Percentiles rank a stretch among this genome's conserved stretches.
Conservation (phyloP, 30 jellyfish, hydroid and myxozoan species). For the Pelagia noctiluca region DNA sequence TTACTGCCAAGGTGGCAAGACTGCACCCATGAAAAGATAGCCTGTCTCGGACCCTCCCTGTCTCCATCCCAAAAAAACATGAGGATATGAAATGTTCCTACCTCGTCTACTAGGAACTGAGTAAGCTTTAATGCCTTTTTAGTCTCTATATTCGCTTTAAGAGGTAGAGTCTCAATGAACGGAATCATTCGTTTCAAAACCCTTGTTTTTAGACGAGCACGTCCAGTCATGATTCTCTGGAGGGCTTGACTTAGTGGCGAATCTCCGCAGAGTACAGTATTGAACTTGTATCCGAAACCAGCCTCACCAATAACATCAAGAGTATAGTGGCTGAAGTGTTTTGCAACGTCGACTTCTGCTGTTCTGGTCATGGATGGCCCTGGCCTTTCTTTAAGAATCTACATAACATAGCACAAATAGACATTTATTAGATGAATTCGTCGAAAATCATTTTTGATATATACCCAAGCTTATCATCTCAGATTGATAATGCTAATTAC, state of each 20-base stretch:
- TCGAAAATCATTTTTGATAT: too few relatives aligned
- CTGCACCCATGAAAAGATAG: too few relatives aligned
- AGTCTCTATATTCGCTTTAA: not conserved
- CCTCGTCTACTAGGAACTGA: slow-evolving; percentile 36
- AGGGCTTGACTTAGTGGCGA: slow-evolving; percentile 50
- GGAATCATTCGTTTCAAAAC: slow-evolving; percentile 48
- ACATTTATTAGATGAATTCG: too few relatives aligned
- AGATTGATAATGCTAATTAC: too few relatives aligned
- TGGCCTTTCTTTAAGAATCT: slow-evolving; percentile 44
- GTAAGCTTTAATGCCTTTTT: slow-evolving; percentile 18
- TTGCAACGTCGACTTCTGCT: slow-evolving; percentile 47
- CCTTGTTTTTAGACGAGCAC: slow-evolving; percentile 11
- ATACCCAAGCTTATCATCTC: too few relatives aligned
- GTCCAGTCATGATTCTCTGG: slow-evolving; percentile 17
- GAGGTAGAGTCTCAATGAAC: slow-evolving; percentile 43
- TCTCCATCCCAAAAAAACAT: too few relatives aligned
- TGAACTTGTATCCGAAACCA: slow-evolving; percentile 62
- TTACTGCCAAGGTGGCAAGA: too few relatives aligned
- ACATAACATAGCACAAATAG: not conserved
- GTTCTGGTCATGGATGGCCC: slow-evolving; percentile 14
- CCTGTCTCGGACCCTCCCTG: too few relatives aligned
- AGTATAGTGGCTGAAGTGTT: slow-evolving; percentile 25
- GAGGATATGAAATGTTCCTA: too few relatives aligned
- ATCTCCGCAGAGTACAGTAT: slow-evolving; percentile 55
- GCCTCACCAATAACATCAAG: slow-evolving; percentile 67